Evolutionary conservation across 2,888 invertebrate genomes (phyloP).

Genomic region (Perizoma affinitatum): DNA sequence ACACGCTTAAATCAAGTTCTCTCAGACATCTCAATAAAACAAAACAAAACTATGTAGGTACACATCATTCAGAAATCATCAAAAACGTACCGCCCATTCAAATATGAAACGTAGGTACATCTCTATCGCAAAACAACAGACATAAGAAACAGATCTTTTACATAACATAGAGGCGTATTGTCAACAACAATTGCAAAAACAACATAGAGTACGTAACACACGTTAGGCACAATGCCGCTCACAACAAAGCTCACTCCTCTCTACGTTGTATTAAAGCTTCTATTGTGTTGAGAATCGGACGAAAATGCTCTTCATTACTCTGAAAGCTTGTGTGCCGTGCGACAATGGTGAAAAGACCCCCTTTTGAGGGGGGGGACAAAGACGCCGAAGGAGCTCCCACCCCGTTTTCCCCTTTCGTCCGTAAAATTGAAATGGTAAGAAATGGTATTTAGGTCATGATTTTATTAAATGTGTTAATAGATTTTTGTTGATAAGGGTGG

Average conservation of each 20-base stretch:
- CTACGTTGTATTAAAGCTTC: slow-evolving; percentile 80
- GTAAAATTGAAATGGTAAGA: slow-evolving; percentile 84
- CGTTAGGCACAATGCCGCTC: slow-evolving; percentile 70
- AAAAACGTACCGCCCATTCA: slow-evolving; percentile 16
- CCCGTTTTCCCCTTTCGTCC: slow-evolving; percentile 81
- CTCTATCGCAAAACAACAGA: slow-evolving; percentile 44
- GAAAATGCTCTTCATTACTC: slow-evolving; percentile 85
- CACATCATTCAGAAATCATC: not conserved
- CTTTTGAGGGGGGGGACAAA: slow-evolving; percentile 63
- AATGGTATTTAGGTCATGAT: slow-evolving; percentile 82
- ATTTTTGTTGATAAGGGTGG: slow-evolving; percentile 51
- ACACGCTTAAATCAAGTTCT: no score
- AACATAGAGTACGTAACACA: slow-evolving; percentile 74
- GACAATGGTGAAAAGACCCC: slow-evolving; percentile 70
- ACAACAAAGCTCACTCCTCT: slow-evolving; percentile 79
- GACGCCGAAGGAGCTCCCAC: slow-evolving; percentile 71
- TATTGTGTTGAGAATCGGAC: slow-evolving; percentile 82
- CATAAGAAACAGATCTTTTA: slow-evolving; percentile 51
- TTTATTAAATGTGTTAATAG: slow-evolving; percentile 81
- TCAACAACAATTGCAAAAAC: slow-evolving; percentile 72
- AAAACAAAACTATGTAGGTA: not conserved
- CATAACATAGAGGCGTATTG: slow-evolving; percentile 60
- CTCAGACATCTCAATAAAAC: not conserved
- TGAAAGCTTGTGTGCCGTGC: slow-evolving; percentile 83
- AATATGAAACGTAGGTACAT: slow-evolving; percentile 23